These are phyloP conservation scores for Amphipoea lucens DNA, from an alignment of 2,888 invertebrate genomes.

Conservation along the genomic window DNA sequence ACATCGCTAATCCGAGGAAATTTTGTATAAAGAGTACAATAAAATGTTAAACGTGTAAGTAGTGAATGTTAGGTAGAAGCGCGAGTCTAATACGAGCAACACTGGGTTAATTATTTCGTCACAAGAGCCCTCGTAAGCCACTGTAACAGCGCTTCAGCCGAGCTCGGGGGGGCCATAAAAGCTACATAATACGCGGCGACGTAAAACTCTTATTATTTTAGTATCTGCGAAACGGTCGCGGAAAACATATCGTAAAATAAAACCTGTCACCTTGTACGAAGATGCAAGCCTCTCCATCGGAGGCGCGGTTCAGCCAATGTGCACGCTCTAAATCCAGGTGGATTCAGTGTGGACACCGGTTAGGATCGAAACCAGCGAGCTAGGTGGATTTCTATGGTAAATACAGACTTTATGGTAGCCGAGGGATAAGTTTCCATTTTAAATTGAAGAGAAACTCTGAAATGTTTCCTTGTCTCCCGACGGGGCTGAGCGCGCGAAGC, in stretches of 20 bases:
- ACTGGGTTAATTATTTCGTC: constrained; percentile 89
- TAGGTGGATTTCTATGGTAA: constrained; percentile 89
- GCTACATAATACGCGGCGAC: constrained; percentile 88
- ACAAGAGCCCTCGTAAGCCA: constrained; percentile 88
- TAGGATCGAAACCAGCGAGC: constrained; percentile 85
- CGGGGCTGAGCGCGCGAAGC: constrained; percentile 78
- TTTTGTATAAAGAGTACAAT: constrained; percentile 70
- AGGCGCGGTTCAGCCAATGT: constrained; percentile 80
- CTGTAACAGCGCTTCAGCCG: constrained; percentile 87
- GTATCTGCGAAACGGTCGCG: constrained; percentile 88
- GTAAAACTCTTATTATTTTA: constrained; percentile 90
- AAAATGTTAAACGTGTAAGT: constrained; percentile 78
- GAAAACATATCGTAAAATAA: constrained; percentile 89
- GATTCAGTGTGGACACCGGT: constrained; percentile 88
- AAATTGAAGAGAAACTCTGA: constrained; percentile 89
- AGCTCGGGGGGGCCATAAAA: constrained; percentile 86
- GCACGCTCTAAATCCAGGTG: constrained; percentile 85
- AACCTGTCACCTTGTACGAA: constrained; percentile 82
- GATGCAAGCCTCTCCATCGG: constrained; percentile 79
- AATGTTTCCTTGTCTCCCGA: constrained; percentile 87
- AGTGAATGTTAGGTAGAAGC: constrained; percentile 77
- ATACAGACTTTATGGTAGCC: constrained; percentile 89
- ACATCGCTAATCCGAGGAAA: constrained; percentile 62
- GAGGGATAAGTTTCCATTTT: constrained; percentile 90
- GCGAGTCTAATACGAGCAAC: constrained; percentile 84